Percentiles rank a stretch among this genome's conserved stretches.
These are phyloP conservation scores for Anableps anableps DNA, from an alignment of 2,797 vertebrate genomes.

Conservation along the genomic window DNA sequence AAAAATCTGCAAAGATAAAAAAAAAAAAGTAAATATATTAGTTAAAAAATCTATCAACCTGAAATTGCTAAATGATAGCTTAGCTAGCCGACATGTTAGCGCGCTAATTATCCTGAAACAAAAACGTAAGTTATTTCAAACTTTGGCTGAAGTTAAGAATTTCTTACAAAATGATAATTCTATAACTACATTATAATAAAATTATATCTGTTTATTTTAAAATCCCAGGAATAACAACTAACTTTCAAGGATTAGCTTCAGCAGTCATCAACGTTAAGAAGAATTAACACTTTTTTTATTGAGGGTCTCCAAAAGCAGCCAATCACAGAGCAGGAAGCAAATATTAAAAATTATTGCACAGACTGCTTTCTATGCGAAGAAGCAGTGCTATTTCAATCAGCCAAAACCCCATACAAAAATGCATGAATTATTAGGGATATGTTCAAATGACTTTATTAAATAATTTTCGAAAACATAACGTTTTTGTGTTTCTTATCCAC, in stretches of 20 bases:
- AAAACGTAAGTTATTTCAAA: not conserved
- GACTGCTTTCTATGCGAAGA: fast-evolving
- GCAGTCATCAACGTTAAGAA: not conserved
- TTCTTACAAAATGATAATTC: not conserved
- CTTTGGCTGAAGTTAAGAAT: not conserved
- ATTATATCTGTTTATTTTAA: not conserved
- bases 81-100: not conserved
- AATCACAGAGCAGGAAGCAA: not conserved
- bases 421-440: not conserved
- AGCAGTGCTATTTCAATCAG: fast-evolving
- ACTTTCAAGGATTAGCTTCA: not conserved
- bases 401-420: too few relatives aligned
- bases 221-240: not conserved
- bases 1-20: slow-evolving; percentile 9
- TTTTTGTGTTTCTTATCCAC: slow-evolving; percentile 15
- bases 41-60: not conserved
- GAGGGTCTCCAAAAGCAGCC: not conserved
- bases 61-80: not conserved
- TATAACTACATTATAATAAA: not conserved
- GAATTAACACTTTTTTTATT: slow-evolving; percentile 1
- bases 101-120: slow-evolving; percentile 7
- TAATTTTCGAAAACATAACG: not conserved
- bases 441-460: not conserved
- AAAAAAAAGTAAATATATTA: fast-evolving
- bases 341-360: not conserved